A percentile compares a stretch with the other conserved stretches of the same genome.
These are phyloP conservation scores for Tetramorium parvispinum DNA, from an alignment of 1,140 invertebrate species.

Conservation along the genomic window DNA sequence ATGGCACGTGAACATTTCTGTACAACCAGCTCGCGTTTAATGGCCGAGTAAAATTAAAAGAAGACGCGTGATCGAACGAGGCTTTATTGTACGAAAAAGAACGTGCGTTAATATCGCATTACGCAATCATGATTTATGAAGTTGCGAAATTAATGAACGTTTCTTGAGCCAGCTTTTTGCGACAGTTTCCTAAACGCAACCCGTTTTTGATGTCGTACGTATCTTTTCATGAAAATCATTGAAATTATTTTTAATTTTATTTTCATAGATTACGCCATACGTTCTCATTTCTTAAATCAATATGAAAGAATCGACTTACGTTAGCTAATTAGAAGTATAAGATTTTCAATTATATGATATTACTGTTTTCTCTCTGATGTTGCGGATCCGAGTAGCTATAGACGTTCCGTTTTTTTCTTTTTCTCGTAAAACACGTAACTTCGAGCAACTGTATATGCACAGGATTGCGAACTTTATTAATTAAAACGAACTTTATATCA, in stretches of 20 bases:
- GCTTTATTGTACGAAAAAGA: neutral
- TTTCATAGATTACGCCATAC: neutral
- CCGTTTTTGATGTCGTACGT: neutral
- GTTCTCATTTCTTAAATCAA: neutral
- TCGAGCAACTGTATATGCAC: neutral
- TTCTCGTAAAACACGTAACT: neutral
- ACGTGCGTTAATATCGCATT: neutral
- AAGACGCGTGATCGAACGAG: slow-evolving; percentile 1
- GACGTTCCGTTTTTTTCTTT: neutral
- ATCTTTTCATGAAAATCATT: neutral
- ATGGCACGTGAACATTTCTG: neutral
- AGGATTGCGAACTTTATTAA: slow-evolving; percentile 28
- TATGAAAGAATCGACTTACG: neutral
- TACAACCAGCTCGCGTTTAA: neutral
- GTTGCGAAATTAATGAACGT: slow-evolving; percentile 4
- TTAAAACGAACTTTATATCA: slow-evolving; percentile 28
- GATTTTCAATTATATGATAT: neutral
- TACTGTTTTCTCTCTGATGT: neutral
- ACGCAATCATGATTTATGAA: slow-evolving; percentile 17
- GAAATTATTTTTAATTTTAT: slow-evolving; percentile 13
- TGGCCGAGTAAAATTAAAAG: neutral
- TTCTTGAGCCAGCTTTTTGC: neutral
- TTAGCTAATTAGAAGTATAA: neutral
- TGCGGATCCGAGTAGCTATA: neutral
- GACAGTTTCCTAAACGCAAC: neutral